A percentile compares a stretch with the other conserved stretches of the same genome.
Conservation (phyloP, 1,140 invertebrate species). For the Neuroterus valhalla region DNA sequence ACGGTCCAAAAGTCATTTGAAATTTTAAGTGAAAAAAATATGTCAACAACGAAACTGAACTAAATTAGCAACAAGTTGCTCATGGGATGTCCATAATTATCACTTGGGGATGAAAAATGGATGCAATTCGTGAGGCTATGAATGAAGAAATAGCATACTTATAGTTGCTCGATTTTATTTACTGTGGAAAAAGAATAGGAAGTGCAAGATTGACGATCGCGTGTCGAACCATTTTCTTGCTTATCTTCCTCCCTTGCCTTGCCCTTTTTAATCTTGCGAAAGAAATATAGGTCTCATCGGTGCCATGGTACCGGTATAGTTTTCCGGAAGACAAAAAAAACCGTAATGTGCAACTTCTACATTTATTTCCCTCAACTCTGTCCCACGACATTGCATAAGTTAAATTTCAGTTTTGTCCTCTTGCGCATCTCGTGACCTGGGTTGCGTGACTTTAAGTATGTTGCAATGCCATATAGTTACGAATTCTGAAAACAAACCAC, state of each 20-base stretch:
- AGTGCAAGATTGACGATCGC: constrained; percentile 31
- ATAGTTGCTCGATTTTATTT: neutral
- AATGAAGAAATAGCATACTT: constrained; percentile 1
- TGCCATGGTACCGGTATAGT: constrained; percentile 14
- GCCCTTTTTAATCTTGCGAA: neutral
- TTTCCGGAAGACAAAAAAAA: constrained; percentile 27
- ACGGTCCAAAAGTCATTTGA: no score
- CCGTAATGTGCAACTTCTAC: constrained; percentile 26
- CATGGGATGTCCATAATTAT: neutral
- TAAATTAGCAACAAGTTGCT: constrained; percentile 47
- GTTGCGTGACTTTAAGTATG: no score
- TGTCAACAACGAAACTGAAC: no score
- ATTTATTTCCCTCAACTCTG: constrained; percentile 18
- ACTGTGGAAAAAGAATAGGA: neutral
- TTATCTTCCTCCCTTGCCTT: constrained; percentile 25
- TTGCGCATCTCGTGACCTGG: neutral
- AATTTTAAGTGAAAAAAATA: no score
- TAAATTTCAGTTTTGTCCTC: neutral
- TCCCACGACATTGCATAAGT: constrained; percentile 9
- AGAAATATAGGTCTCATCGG: neutral
- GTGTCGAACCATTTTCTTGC: constrained; percentile 33
- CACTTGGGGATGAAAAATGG: neutral
- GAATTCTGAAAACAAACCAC: no score
- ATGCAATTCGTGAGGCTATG: neutral
- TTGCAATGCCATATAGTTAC: no score